Percentiles rank a stretch among this genome's conserved stretches.
Evolutionary conservation across 2,797 vertebrate species (phyloP).

Genomic region (Limnodromus scolopaceus): DNA sequence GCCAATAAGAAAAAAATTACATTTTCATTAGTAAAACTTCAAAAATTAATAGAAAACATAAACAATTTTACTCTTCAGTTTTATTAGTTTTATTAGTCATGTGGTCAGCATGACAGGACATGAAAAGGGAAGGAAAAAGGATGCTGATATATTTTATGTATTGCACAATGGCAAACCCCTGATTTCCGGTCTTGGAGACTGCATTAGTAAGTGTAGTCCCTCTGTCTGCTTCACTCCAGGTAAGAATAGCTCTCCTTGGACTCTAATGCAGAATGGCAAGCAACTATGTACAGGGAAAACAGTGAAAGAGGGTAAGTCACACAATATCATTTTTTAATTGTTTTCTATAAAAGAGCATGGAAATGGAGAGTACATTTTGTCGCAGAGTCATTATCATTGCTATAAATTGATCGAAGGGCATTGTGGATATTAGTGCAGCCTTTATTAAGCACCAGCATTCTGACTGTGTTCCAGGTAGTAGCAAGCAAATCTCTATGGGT

Average conservation of each 20-base stretch:
- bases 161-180: not conserved
- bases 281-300: not conserved
- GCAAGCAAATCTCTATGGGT: constrained; percentile 20
- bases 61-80: not conserved
- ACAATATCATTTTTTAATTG: not conserved
- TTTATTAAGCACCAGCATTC: not conserved
- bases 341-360: not conserved
- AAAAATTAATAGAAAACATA: not conserved
- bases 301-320: not conserved
- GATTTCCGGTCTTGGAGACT: not conserved
- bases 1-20: not conserved
- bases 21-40: not conserved
- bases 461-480: not conserved
- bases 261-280: not conserved
- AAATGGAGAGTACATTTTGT: not conserved
- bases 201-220: not conserved
- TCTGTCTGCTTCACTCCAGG: not conserved
- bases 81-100: not conserved
- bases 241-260: not conserved
- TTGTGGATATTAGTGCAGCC: not conserved
- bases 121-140: not conserved
- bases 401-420: constrained; percentile 2
- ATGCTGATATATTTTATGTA: not conserved
- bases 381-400: not conserved
- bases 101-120: not conserved